Evolutionary conservation across 1,140 invertebrate species (phyloP).

Genomic region (Coelopa frigida): DNA sequence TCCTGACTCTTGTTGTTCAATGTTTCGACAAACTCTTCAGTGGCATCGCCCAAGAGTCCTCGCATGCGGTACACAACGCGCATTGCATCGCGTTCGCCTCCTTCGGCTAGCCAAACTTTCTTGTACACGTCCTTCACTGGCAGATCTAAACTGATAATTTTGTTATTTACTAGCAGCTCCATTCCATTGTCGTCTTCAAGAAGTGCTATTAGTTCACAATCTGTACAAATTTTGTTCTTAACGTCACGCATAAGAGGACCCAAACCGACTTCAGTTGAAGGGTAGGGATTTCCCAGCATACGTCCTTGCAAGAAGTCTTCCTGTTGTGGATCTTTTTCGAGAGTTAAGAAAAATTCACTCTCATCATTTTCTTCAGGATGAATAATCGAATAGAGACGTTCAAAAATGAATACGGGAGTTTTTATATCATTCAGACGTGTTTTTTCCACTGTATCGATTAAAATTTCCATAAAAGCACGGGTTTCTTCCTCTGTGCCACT

Average conservation of each 20-base stretch:
- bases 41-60: slow-evolving; percentile 92
- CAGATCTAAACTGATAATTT: slow-evolving; percentile 94
- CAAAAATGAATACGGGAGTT: slow-evolving; percentile 96
- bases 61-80: slow-evolving; percentile 98
- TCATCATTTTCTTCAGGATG: slow-evolving; percentile 96
- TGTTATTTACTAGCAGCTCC: slow-evolving; percentile 97
- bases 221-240: slow-evolving; percentile 96
- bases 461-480: slow-evolving; percentile 94
- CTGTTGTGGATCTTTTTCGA: slow-evolving; percentile 97
- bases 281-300: slow-evolving; percentile 97
- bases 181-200: slow-evolving; percentile 97
- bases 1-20: slow-evolving; percentile 79
- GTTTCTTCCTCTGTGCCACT: slow-evolving; percentile 95
- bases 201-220: slow-evolving; percentile 93
- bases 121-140: slow-evolving; percentile 90
- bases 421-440: slow-evolving; percentile 86
- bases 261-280: slow-evolving; percentile 83
- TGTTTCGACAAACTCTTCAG: slow-evolving; percentile 96
- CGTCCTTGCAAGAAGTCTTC: slow-evolving; percentile 96
- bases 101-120: slow-evolving; percentile 79
- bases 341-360: slow-evolving; percentile 90
- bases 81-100: slow-evolving; percentile 87
- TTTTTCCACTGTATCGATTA: slow-evolving; percentile 92
- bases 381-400: slow-evolving; percentile 94
- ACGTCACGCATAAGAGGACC: slow-evolving; percentile 96